These are phyloP conservation scores for Drosophila antonietae DNA, from an alignment of 2,888 invertebrate species.

Conservation along the genomic window DNA sequence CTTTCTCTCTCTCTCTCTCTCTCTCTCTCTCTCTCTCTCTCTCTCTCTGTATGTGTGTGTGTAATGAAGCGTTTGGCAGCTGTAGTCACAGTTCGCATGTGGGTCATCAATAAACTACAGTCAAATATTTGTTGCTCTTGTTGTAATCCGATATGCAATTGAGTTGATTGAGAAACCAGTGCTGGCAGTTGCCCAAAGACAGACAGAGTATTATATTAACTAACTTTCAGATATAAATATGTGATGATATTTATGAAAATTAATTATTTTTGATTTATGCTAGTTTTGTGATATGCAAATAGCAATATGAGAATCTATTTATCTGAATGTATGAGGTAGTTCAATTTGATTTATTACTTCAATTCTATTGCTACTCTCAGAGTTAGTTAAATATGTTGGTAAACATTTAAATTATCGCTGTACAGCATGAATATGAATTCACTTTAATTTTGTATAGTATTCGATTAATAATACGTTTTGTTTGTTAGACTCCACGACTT, in stretches of 20 bases:
- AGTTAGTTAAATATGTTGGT: neutral
- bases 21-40: neutral
- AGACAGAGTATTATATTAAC: neutral
- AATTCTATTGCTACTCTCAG: neutral
- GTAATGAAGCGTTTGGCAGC: conserved; percentile 61
- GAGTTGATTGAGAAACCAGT: conserved; percentile 11
- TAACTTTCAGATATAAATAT: neutral
- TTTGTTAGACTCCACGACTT: too few relatives aligned
- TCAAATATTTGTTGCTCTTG: conserved; percentile 13
- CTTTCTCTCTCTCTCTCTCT: neutral
- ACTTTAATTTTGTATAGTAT: too few relatives aligned
- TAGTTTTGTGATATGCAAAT: neutral
- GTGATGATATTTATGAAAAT: too few relatives aligned
- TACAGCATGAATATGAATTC: too few relatives aligned
- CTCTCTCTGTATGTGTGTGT: conserved; percentile 23
- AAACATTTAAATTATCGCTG: too few relatives aligned
- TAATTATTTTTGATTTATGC: neutral
- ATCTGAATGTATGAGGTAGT: neutral
- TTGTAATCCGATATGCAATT: conserved; percentile 9
- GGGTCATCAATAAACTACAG: conserved; percentile 65
- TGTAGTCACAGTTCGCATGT: conserved; percentile 53
- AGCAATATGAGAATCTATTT: neutral
- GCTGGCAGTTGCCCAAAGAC: conserved; percentile 5
- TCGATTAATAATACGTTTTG: too few relatives aligned
- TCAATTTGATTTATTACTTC: neutral